Evolutionary conservation across 2,113 vertebrate species (phyloP).

Genomic region (Philantomba maxwellii): DNA sequence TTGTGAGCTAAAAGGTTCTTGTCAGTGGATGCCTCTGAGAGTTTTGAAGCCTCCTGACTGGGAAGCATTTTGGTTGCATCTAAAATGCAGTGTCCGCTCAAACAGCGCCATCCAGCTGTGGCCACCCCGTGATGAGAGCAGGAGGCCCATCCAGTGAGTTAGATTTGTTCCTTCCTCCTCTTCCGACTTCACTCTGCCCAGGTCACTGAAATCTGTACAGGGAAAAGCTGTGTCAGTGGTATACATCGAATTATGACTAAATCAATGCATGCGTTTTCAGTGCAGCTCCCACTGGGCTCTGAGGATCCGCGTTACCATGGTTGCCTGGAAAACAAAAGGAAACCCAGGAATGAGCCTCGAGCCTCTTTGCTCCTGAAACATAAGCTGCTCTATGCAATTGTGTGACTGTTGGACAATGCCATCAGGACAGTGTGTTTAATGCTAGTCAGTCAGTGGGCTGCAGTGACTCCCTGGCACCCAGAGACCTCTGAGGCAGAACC

Average conservation of each 20-base stretch:
- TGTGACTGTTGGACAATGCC: neutral
- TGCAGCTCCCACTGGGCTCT: neutral
- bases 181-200: neutral
- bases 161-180: neutral
- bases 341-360: neutral
- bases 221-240: neutral
- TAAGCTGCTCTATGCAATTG: neutral
- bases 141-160: neutral
- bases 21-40: neutral
- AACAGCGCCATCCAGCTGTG: neutral
- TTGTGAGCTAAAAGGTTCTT: neutral
- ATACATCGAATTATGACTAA: neutral
- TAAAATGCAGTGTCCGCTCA: neutral
- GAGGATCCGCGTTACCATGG: neutral
- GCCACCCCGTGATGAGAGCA: neutral
- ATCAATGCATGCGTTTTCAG: neutral
- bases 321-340: neutral
- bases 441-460: neutral
- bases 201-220: neutral
- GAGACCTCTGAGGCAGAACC: neutral
- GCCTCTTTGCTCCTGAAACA: neutral
- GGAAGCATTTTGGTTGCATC: neutral
- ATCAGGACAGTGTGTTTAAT: neutral
- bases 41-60: neutral
- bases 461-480: neutral